Conservation (phyloP, 2,888 invertebrate species). For the Meta bourneti region DNA sequence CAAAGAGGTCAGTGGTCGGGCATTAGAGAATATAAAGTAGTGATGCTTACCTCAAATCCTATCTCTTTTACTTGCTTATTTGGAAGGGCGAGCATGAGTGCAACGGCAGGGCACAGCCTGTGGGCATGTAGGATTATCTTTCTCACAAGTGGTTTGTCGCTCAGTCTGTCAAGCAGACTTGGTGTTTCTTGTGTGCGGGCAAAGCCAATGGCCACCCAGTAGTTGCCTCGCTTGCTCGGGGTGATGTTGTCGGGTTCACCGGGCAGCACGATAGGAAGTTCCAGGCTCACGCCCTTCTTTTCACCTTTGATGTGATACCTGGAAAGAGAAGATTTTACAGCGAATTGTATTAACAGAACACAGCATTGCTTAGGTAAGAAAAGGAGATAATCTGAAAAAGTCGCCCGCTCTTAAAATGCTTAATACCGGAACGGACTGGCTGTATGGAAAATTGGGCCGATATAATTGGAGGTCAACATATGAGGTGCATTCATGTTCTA, state of each 20-base stretch:
- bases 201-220: slow-evolving; percentile 80
- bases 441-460: no score
- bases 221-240: slow-evolving; percentile 80
- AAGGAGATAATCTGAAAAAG: no score
- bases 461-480: no score
- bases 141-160: slow-evolving; percentile 58
- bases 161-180: slow-evolving; percentile 60
- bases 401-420: no score
- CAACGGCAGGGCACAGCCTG: slow-evolving; percentile 33
- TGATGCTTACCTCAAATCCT: slow-evolving; percentile 68
- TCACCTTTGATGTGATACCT: slow-evolving; percentile 89
- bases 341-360: no score
- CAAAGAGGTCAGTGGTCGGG: no score
- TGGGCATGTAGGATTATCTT: slow-evolving; percentile 51
- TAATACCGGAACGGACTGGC: no score
- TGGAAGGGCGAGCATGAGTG: slow-evolving; percentile 34
- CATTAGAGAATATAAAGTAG: no score
- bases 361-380: no score
- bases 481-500: no score
- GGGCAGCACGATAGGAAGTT: slow-evolving; percentile 88
- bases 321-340: neutral
- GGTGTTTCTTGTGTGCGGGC: slow-evolving; percentile 62
- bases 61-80: slow-evolving; percentile 50
- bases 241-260: slow-evolving; percentile 86
- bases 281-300: slow-evolving; percentile 88